Evolutionary conservation across 2,113 vertebrate genomes (phyloP).

Genomic region (Prunella himalayana): DNA sequence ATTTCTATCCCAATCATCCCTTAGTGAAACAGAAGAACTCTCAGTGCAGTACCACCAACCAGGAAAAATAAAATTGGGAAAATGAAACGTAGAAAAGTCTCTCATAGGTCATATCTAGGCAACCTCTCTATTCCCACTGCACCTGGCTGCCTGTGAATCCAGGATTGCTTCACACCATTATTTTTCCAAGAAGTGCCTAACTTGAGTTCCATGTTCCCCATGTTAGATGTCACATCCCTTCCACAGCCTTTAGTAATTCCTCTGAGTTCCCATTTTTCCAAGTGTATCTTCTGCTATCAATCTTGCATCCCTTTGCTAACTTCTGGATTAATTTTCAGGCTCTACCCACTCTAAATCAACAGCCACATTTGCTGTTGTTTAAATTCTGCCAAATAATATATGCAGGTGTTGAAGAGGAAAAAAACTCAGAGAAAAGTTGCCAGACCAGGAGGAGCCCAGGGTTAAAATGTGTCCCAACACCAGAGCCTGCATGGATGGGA

Average conservation of each 20-base stretch:
- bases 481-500: neutral
- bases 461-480: neutral
- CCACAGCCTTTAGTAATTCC: neutral
- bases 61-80: neutral
- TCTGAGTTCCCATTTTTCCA: neutral
- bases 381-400: neutral
- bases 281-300: neutral
- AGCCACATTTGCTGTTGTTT: neutral
- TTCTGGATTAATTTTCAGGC: neutral
- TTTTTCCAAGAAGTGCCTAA: neutral
- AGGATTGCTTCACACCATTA: neutral
- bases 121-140: neutral
- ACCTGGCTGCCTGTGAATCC: neutral
- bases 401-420: neutral
- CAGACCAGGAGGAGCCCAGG: neutral
- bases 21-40: neutral
- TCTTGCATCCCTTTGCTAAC: neutral
- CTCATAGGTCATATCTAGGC: neutral
- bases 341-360: neutral
- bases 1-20: neutral
- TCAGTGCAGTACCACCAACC: neutral
- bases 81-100: neutral
- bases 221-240: neutral
- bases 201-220: neutral
- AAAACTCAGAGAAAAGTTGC: neutral